These are phyloP conservation scores for Plectropomus leopardus DNA, from an alignment of 2,113 vertebrate species.

Conservation along the genomic window DNA sequence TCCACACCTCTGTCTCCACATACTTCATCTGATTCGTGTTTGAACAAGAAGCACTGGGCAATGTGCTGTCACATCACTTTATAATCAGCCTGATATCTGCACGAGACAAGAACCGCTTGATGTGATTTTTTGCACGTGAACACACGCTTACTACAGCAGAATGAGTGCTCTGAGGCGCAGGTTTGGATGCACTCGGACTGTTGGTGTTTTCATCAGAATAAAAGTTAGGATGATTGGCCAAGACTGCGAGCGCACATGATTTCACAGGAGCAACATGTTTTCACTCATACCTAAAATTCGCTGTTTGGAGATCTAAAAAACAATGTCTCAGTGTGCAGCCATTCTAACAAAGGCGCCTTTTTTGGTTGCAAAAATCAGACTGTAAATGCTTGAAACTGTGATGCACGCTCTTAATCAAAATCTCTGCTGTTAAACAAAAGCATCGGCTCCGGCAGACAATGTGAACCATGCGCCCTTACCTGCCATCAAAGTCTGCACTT, in stretches of 20 bases:
- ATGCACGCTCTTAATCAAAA: neutral
- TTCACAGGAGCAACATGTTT: constrained; percentile 49
- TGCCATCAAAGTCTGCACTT: constrained; percentile 90
- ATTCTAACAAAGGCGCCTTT: neutral
- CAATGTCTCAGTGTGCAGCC: neutral
- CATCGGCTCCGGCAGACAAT: neutral
- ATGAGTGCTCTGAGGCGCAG: neutral
- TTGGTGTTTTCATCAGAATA: neutral
- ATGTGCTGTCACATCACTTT: constrained; percentile 72
- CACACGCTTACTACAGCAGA: neutral
- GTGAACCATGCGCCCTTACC: constrained; percentile 82
- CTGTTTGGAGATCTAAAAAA: constrained; percentile 2
- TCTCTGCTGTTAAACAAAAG: neutral
- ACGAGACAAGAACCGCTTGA: constrained; percentile 24
- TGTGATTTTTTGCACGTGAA: constrained; percentile 17
- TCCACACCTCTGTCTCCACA: constrained; percentile 53
- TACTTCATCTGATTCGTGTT: constrained; percentile 80
- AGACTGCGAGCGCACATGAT: neutral
- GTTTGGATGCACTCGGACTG: neutral
- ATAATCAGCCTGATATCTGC: constrained; percentile 44
- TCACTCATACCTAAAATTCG: neutral
- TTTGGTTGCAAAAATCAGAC: neutral
- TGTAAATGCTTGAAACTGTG: neutral
- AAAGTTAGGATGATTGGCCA: constrained; percentile 24
- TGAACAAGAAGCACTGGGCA: constrained; percentile 80